Base-by-base conservation (phyloP, 2,797 vertebrate genomes). In the Tapirus indicus region DNA sequence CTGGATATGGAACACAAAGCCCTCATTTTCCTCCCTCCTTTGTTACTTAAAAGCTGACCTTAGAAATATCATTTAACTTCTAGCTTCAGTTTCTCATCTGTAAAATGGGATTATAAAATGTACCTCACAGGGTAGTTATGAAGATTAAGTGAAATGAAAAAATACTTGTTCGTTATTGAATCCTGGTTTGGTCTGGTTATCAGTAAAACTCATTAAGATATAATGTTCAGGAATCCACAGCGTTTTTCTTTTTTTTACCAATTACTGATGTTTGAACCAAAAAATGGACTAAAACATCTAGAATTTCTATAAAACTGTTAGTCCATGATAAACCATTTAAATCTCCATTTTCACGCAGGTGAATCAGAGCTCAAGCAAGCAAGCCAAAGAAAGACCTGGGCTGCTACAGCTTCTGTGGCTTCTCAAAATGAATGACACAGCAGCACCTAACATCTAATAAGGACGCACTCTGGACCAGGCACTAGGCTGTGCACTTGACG, bases 51-150 rank as follows among this genome's bases (percentile, higher is more conserved):
- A 71, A 75, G 49, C 17, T 77, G 32, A 60, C 56, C 69, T 82
- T 60, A 92, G 44, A 21, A 49, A 72, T 92, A 47, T 18, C 62
- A 35, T 78, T 93, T 69, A 68, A 79, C 23, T 54, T 77, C 11
- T 84, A 62, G 32, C 27, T 38, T 71, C 35, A 78, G 72, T 60
- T 82, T 94, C 64, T 86, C 4, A 18, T 52, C 32, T 91, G 7
- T 72, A 62, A 95, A 74, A 75, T 83, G 69, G 47, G 27, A 95
- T 88, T 71, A 35, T 71, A 54, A 94, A 88, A 75, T 52, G 3
- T 16, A 83, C 47, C 35, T 88, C 52, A n/a, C 35, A 47, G 58
- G n/a, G 17, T 69, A 52, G 52, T 52, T 68, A 44, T 71, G 41
- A 93, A 21, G 2, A 83, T 79, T 80, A 84, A 83, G 52, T 29